These are phyloP conservation scores for Nesidiocoris tenuis DNA, from an alignment of 2,888 invertebrate genomes.

Conservation along the genomic window DNA sequence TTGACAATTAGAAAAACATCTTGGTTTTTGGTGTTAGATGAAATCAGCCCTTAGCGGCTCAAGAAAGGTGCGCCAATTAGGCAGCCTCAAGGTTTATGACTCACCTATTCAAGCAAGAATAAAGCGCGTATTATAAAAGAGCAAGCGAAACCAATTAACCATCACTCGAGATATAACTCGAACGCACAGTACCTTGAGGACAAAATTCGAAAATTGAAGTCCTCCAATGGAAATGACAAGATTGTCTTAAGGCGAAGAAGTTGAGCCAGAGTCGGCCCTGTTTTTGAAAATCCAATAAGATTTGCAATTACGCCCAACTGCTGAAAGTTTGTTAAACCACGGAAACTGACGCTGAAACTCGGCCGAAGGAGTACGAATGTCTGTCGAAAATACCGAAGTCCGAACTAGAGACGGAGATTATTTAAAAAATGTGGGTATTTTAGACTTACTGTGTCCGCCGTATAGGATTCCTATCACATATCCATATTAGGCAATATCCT, in stretches of 20 bases:
- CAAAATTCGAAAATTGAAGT: not conserved
- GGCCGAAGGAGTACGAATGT: not conserved
- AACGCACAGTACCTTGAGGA: not conserved
- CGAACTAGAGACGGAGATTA: conserved; percentile 8
- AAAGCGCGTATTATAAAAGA: too few relatives aligned
- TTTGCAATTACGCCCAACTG: not conserved
- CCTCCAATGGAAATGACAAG: not conserved
- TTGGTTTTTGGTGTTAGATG: too few relatives aligned
- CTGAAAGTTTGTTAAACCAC: not conserved
- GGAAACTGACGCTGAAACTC: not conserved
- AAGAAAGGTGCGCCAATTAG: too few relatives aligned
- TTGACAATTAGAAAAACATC: too few relatives aligned
- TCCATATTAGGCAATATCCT: conserved; percentile 50
- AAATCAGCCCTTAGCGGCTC: too few relatives aligned
- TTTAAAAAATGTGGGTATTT: conserved; percentile 49
- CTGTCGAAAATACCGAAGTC: not conserved
- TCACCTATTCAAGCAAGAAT: too few relatives aligned
- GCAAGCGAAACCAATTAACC: not conserved
- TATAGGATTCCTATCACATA: conserved; percentile 49
- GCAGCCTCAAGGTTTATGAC: too few relatives aligned
- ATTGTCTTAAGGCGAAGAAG: not conserved
- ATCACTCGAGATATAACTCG: not conserved
- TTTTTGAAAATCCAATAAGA: not conserved
- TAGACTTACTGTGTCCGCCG: conserved; percentile 49
- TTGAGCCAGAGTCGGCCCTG: not conserved